Base-by-base conservation (phyloP, 2,888 invertebrate species). In the Belgica antarctica region DNA sequence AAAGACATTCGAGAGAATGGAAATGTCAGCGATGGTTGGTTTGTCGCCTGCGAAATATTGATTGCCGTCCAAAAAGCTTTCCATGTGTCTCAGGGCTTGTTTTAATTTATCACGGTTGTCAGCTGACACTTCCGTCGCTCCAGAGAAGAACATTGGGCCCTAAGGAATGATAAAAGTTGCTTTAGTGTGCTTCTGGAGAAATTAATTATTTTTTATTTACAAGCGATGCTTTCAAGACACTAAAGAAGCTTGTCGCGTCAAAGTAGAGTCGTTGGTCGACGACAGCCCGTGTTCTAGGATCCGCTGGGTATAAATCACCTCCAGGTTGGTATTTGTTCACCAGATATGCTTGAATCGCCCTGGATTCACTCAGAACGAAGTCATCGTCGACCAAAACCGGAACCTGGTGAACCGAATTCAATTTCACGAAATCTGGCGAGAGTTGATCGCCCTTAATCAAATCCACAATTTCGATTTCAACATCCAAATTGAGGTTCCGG, bases 401-500 rank as follows among this genome's bases (percentile, higher is more conserved):
- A 22, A 65, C 46, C 28, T 70, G 70, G 41, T 70, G 70, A 12
- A 61, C 27, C 12, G 70, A 61, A 61, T 70, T 70, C 4, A 70
- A 27, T 27, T 41, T 25, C 1, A 61, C 12, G 19, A 25, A 70
- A 25, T 59, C 70, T 1, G 12, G 27, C n/a, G 70, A 41, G 24
- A 61, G 59, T 41, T 70, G 70, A 17, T 70, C 70, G 10, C 61
- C 61, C 17, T 70, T 70, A 27, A 41, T 61, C n/a, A 36, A 36
- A 28, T 70, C 61, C 8, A 70, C 22, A 8, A 15, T 22, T 8
- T 63, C 75, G 15, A 81, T 74, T 72, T 83, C 81, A 15, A 83
- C 75, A 34, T 85, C 83, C 5, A 86, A 78, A 34, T 83, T 84
- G 10, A 87, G 74, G 27, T 83, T 82, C 76, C 84, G 83, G 1